These are phyloP conservation scores for Capreolus pygargus DNA, from an alignment of 2,113 vertebrate genomes.

Conservation along the genomic window DNA sequence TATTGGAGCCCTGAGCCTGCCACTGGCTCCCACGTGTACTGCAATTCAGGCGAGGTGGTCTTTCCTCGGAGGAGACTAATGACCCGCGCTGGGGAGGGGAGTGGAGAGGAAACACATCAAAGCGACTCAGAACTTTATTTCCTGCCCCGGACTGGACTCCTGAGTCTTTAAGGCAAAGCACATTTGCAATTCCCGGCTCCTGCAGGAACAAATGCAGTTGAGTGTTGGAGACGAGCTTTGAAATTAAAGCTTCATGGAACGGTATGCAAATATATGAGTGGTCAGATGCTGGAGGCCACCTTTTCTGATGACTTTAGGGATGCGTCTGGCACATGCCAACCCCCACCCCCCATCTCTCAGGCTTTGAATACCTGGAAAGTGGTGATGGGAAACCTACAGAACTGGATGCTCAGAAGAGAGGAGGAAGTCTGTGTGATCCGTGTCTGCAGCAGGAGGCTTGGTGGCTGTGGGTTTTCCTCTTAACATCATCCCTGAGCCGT, in stretches of 20 bases:
- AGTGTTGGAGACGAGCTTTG: slow-evolving; percentile 52
- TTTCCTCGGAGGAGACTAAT: slow-evolving; percentile 10
- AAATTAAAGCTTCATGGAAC: slow-evolving; percentile 58
- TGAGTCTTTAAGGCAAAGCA: slow-evolving; percentile 10
- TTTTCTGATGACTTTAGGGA: slow-evolving; percentile 28
- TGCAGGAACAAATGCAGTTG: background rate
- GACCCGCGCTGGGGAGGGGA: slow-evolving; percentile 57
- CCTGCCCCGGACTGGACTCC: slow-evolving; percentile 8
- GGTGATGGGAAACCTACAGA: background rate
- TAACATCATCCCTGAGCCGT: background rate
- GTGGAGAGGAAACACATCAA: slow-evolving; percentile 55
- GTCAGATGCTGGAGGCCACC: slow-evolving; percentile 28
- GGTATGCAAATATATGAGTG: slow-evolving; percentile 42
- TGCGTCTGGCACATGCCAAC: background rate
- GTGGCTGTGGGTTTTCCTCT: background rate
- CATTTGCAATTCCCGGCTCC: slow-evolving; percentile 47
- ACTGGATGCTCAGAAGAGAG: background rate
- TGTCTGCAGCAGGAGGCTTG: background rate
- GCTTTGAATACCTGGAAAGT: slow-evolving; percentile 40
- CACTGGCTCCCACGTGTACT: slow-evolving; percentile 50
- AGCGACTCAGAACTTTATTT: slow-evolving; percentile 73
- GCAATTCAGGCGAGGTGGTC: slow-evolving; percentile 54
- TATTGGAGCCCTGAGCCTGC: slow-evolving; percentile 13
- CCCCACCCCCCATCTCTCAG: background rate
- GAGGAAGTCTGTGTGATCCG: background rate